Percentiles rank a stretch among this genome's conserved stretches.
Evolutionary conservation across 1,140 invertebrate genomes (phyloP).

Genomic region (Drosophila sulfurigaster): DNA sequence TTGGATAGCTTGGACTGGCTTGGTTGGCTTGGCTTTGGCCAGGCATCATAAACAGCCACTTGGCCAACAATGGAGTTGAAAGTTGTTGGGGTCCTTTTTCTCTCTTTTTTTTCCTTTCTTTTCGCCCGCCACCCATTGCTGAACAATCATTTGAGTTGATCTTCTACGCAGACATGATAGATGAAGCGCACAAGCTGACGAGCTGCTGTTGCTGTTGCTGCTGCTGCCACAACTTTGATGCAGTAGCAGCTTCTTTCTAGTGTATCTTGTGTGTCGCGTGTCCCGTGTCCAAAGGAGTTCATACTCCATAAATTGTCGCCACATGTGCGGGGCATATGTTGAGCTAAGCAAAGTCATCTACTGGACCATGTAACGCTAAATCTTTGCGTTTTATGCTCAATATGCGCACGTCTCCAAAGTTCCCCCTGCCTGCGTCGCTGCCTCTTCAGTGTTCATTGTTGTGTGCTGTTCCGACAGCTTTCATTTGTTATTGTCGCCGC

Average conservation of each 20-base stretch:
- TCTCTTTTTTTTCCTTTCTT: background rate
- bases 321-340: conserved; percentile 64
- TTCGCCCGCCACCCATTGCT: background rate
- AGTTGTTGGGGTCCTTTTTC: conserved; percentile 1
- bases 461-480: conserved; percentile 54
- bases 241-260: background rate
- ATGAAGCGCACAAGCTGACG: conserved; percentile 38
- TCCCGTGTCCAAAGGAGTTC: conserved; percentile 12
- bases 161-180: conserved; percentile 47
- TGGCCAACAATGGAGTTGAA: conserved; percentile 40
- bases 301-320: conserved; percentile 59
- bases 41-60: conserved; percentile 77
- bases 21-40: background rate
- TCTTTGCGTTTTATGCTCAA: conserved; percentile 79
- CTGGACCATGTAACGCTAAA: conserved; percentile 77
- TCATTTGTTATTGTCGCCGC: conserved; percentile 79
- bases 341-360: conserved; percentile 67
- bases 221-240: conserved; percentile 5
- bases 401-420: conserved; percentile 42
- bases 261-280: background rate
- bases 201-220: background rate
- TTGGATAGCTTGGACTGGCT: too few species aligned
- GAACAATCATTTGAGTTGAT: conserved; percentile 42
- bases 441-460: conserved; percentile 43
- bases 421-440: background rate